Percentiles rank a stretch among this genome's conserved stretches.
Conservation (phyloP, 2,113 vertebrate genomes). For the Todiramphus chloris region DNA sequence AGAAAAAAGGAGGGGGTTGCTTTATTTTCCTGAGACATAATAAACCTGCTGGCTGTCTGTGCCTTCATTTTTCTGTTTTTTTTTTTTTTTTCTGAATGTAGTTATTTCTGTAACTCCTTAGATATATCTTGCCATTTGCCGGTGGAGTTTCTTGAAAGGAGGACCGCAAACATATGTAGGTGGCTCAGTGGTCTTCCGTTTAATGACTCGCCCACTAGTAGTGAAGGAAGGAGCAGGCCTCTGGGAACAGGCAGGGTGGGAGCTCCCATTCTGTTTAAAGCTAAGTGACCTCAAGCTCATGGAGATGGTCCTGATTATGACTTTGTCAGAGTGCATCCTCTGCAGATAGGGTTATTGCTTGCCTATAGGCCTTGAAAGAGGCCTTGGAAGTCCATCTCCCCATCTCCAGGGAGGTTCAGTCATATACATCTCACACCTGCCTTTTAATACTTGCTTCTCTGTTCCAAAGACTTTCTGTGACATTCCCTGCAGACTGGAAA, state of each 20-base stretch:
- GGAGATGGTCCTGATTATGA: not conserved
- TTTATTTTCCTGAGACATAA: not conserved
- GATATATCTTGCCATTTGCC: not conserved
- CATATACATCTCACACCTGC: rapidly evolving
- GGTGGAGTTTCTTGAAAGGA: not conserved
- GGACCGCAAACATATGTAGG: not conserved
- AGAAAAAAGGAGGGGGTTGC: not conserved
- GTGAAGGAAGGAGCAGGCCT: not conserved
- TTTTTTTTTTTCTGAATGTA: not conserved
- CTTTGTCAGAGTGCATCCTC: not conserved
- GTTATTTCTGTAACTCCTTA: not conserved
- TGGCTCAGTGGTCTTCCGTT: not conserved
- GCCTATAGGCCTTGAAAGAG: not conserved
- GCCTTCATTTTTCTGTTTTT: not conserved
- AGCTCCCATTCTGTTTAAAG: not conserved
- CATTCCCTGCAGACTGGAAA: not conserved
- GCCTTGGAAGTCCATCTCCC: not conserved
- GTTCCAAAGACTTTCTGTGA: not conserved
- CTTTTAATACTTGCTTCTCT: not conserved
- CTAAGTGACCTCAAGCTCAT: not conserved
- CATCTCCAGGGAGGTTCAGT: not conserved
- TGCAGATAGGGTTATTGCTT: not conserved
- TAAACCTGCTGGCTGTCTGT: not conserved
- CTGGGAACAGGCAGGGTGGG: not conserved
- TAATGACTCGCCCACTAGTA: not conserved